Base-by-base conservation (phyloP, 2,797 vertebrate genomes). In the Odontamblyopus lacepedii region DNA sequence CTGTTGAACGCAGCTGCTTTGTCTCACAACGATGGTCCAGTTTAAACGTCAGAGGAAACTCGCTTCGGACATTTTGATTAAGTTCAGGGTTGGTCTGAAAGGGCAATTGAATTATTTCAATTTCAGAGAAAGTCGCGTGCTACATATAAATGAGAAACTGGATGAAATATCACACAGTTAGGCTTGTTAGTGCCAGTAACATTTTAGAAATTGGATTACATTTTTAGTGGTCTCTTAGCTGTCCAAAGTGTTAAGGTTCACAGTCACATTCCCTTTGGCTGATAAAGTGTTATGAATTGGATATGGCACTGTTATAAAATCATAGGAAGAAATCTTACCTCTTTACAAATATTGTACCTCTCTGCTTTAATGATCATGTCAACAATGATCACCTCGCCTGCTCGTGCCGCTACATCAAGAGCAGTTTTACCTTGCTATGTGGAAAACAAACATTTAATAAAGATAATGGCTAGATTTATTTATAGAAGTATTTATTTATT, bases 281-380 rank as follows among this genome's bases (percentile, higher is more conserved):
- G 75, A 78, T 11, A 81, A 82, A 48, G 41, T 26, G 84, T 88
- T 79, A 56, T 35, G 35, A 35, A 76, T 77, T 82, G 18, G 63
- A 13, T 50, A 81, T 81, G 26, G 48, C 61, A 67, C 71, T 77
- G 44, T 16, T 32, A 73, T 66, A 64, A 53, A 63, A 64, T 32
- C 53, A 6, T 5, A 69, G 16, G 50, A 56, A 57, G 23, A 27
- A 26, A 23, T 63, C 4, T 94, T 90, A 98, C 96, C 95, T 89
- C 81, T 88, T 80, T 94, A 91, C 87, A 95, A 53, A 74, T 44
- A 13, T 91, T 94, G 83, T 95, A 95, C 88, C 96, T 90, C 87
- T 98, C 94, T 41, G 96, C 96, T 94, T 98, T 98, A 85, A 98
- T 96, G 78, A 99, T 95, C 97, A 97, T 98, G 83, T 97, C 96